Percentiles rank a stretch among this genome's conserved stretches.
These are phyloP conservation scores for Atethmia centrago DNA, from an alignment of 2,888 invertebrate species.

Conservation along the genomic window DNA sequence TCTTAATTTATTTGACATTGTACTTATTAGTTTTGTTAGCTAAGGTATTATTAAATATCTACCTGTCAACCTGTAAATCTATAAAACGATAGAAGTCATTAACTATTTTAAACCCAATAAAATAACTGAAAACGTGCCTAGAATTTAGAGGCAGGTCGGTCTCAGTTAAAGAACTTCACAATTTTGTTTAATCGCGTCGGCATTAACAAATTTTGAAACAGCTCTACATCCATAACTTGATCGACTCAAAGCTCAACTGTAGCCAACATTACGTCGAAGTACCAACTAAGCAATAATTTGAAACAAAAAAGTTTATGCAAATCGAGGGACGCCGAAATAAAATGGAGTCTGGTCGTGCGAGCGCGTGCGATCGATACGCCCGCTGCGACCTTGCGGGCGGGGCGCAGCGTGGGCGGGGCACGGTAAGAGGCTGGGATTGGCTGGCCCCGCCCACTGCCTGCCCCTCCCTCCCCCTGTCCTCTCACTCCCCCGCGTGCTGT, in stretches of 20 bases:
- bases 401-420: conserved; percentile 84
- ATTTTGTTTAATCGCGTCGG: conserved; percentile 5
- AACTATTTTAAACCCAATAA: neutral
- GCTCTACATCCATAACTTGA: conserved; percentile 28
- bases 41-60: neutral
- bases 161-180: conserved; percentile 4
- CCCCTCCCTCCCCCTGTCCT: conserved; percentile 74
- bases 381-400: conserved; percentile 89
- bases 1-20: neutral
- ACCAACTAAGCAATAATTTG: conserved; percentile 78
- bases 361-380: conserved; percentile 89
- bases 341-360: conserved; percentile 85
- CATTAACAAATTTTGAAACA: conserved; percentile 25
- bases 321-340: conserved; percentile 88
- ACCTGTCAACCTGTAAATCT: no score
- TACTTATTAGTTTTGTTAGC: neutral
- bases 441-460: conserved; percentile 78
- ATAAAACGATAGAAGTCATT: neutral
- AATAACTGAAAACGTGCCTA: neutral
- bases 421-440: conserved; percentile 87
- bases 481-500: conserved; percentile 66
- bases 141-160: neutral
- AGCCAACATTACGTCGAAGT: conserved; percentile 64
- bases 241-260: conserved; percentile 53
- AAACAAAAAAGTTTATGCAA: conserved; percentile 89